Evolutionary conservation across 2,797 vertebrate genomes (phyloP), one percentile per base, ranked within the genome.

Genomic region (Macroramphosus scolopax): DNA sequence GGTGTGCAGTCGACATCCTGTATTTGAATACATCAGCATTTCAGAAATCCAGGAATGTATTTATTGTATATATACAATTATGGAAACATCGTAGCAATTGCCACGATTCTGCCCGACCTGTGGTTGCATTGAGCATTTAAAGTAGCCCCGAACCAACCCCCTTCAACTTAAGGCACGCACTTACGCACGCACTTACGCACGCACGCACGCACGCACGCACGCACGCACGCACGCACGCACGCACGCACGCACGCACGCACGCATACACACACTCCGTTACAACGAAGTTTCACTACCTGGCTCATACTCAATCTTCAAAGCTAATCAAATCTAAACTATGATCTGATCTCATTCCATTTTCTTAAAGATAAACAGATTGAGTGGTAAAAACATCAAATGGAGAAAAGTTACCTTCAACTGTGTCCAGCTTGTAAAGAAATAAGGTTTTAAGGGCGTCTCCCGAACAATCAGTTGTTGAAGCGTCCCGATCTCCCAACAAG

Each of bases 311-410:
- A 62, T 52, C 48, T 62, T 66, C 13, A 51, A 59, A 65, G 57
- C 30, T 9, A 68, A 71, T 72, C 14, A 63, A 62, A 73, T 51
- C 8, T 17, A 37, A 5, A 18, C 56, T 54, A 60, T 73, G 20
- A 73, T 69, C 25, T 15, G 24, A 30, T 59, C 37, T n/a, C n/a
- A n/a, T n/a, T n/a, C 25, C 11, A 46, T 62, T 63, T 63, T 43
- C 40, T 44, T 51, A 51, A 41, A 79, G 78, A 63, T 49, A 43
- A 34, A 56, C 52, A 56, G 44, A 62, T 54, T 17, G 24, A 67
- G 48, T 17, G 28, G 43, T 55, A 26, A 36, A 67, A 55, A 37
- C 4, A 26, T 64, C 53, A 55, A 4, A 12, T 22, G 5, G 34
- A 16, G 9, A 38, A 52, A 18, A 2, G 13, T 49, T 43, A 15